Base-by-base conservation (phyloP, 1,140 invertebrate genomes). In the Drosophila erecta region DNA sequence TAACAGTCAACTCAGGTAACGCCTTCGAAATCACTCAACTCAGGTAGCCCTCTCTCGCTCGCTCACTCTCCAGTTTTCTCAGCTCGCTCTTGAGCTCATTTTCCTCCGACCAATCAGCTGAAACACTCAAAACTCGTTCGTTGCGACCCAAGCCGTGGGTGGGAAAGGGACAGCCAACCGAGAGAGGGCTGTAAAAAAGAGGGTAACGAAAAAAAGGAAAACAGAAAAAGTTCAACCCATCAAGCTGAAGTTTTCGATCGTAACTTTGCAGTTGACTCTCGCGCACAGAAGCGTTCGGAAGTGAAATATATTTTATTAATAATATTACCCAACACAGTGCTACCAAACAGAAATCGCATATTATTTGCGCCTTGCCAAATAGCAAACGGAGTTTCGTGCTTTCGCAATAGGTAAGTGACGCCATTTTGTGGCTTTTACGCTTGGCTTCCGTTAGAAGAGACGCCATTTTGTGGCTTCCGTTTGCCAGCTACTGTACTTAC, bases 231-330 rank as follows among this genome's bases (percentile, higher is more conserved):
- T 74, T 74, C 66, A 85, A 90, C 86, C 85, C 90, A 91, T 91
- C 90, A 91, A 86, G 87, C 90, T 90, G 81, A 91, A 92, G 81
- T 70, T 92, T 91, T 90, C 84, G 90, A 92, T 92, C 90, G 90
- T 92, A 91, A 92, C 90, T 92, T 90, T 91, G 90, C 90, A 92
- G 90, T 92, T 91, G 87, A 92, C 85, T 90, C 79, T 92, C 76
- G 90, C 85, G 90, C 87, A 92, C 90, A 89, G 90, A 92, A 92
- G 90, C 90, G 90, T 92, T 92, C 90, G 90, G 90, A 92, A 92
- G 90, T 92, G 90, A 81, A 92, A 92, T 90, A 91, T 92, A 90
- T 90, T 92, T 90, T 92, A 92, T 91, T 92, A 92, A 90, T 89
- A 90, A 85, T 89, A 87, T 87, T 87, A 89, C 71, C 81, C 64